Conservation (phyloP, 2,113 vertebrate genomes). For the Sclerurus mexicanus region DNA sequence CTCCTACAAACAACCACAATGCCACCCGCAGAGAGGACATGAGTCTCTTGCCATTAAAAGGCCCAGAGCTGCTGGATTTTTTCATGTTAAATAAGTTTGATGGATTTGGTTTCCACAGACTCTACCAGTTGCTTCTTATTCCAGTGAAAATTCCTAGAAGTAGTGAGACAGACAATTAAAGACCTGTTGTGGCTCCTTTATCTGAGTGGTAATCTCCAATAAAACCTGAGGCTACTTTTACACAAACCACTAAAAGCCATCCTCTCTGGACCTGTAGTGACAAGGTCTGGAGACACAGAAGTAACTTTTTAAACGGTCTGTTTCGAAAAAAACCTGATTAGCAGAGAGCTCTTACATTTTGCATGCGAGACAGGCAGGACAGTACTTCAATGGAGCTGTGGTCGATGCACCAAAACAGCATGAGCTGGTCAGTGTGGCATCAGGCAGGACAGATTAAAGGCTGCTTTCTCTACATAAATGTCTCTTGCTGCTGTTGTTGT, state of each 20-base stretch:
- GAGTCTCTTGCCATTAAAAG: not conserved
- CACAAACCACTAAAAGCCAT: not conserved
- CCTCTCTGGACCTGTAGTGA: not conserved
- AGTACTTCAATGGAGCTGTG: not conserved
- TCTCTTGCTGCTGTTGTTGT: not conserved
- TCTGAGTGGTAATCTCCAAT: not conserved
- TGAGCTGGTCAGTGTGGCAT: not conserved
- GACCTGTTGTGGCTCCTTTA: not conserved
- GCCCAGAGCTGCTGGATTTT: not conserved
- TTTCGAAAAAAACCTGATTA: not conserved
- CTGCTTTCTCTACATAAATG: not conserved
- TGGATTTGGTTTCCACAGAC: not conserved
- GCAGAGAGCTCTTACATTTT: not conserved
- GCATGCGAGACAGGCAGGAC: not conserved
- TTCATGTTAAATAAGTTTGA: not conserved
- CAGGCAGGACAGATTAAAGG: not conserved
- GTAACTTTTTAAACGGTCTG: not conserved
- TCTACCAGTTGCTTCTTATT: not conserved
- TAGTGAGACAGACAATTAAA: not conserved
- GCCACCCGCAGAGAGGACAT: not conserved
- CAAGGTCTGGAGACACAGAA: not conserved
- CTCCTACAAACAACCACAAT: not conserved
- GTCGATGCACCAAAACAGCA: not conserved
- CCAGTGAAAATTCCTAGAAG: not conserved
- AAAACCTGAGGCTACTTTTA: constrained; percentile 21